These are phyloP conservation scores for Epinephelus awoara DNA, from an alignment of 2,797 vertebrate genomes.

Conservation along the genomic window DNA sequence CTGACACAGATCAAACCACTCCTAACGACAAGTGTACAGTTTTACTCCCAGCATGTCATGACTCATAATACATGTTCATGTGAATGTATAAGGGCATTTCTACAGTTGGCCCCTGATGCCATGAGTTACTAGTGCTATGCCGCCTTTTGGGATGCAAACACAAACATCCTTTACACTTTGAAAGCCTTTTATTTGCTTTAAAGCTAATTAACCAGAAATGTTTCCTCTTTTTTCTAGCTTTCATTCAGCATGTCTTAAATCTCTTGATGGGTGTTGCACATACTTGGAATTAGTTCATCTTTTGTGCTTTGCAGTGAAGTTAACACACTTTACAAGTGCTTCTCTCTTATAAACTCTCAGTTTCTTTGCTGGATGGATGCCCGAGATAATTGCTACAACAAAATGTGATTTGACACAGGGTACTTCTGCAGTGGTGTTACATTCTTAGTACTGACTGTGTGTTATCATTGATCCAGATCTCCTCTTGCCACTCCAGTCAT, in stretches of 20 bases:
- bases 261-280: constrained; percentile 54
- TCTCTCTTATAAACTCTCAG: constrained; percentile 42
- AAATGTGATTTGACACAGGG: constrained; percentile 23
- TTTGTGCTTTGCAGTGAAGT: constrained; percentile 54
- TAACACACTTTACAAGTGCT: constrained; percentile 56
- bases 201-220: constrained; percentile 54
- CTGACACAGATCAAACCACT: constrained; percentile 59
- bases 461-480: constrained; percentile 17
- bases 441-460: constrained; percentile 13
- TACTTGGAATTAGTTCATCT: constrained; percentile 46
- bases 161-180: constrained; percentile 37
- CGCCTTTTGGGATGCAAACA: constrained; percentile 54
- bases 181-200: constrained; percentile 68
- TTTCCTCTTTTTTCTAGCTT: constrained; percentile 46
- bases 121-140: constrained; percentile 56
- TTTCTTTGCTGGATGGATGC: constrained; percentile 35
- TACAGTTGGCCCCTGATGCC: constrained; percentile 48
- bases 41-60: constrained; percentile 57
- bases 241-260: constrained; percentile 73
- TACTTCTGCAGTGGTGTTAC: constrained; percentile 21
- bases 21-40: constrained; percentile 53
- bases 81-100: constrained; percentile 71
- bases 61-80: constrained; percentile 47
- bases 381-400: constrained; percentile 4
- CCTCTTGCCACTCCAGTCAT: constrained; percentile 3